These are phyloP conservation scores for Mionectes olivaceus DNA, from an alignment of 2,797 vertebrate species.

Conservation along the genomic window DNA sequence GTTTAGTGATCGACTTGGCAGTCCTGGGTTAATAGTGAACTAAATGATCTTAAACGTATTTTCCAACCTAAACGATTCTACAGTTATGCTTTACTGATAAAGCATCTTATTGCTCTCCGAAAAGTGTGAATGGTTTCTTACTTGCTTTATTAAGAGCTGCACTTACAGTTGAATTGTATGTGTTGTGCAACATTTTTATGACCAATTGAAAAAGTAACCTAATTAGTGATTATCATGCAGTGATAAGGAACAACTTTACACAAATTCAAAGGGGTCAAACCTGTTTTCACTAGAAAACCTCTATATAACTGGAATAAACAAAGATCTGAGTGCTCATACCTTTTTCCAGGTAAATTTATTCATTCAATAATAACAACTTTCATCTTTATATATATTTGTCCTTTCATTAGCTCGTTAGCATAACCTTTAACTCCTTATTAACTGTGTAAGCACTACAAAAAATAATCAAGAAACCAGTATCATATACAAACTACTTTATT, in stretches of 20 bases:
- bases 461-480: not conserved
- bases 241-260: not conserved
- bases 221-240: not conserved
- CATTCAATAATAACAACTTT: not conserved
- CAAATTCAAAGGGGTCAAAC: not conserved
- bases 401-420: not conserved
- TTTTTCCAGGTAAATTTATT: not conserved
- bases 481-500: not conserved
- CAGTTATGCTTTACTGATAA: not conserved
- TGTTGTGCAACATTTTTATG: not conserved
- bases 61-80: not conserved
- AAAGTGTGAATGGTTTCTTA: not conserved
- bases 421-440: not conserved
- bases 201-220: not conserved
- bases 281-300: not conserved
- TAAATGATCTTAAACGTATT: not conserved
- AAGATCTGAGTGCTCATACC: not conserved
- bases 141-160: not conserved
- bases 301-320: not conserved
- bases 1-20: not conserved
- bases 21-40: rapidly evolving
- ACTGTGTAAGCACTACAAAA: not conserved
- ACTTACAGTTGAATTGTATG: not conserved
- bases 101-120: not conserved
- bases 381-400: not conserved